Percentiles rank a stretch among this genome's conserved stretches.
phyloP scores from a whole-genome alignment of 2,797 vertebrate species.

The Malurus splendens region DNA sequence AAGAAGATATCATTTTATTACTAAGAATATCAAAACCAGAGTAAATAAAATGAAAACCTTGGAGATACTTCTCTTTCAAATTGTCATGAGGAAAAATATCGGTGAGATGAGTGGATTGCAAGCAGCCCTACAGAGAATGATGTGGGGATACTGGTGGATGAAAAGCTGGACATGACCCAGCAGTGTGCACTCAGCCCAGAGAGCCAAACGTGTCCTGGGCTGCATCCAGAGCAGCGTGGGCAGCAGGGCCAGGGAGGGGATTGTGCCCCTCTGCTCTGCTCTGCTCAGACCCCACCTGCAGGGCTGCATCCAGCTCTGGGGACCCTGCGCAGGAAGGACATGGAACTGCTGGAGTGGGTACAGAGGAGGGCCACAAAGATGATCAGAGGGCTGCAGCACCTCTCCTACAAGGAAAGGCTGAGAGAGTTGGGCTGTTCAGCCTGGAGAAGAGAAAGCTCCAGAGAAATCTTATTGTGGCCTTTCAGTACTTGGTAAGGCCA shows the following conservation, averaged over 20 bases:
- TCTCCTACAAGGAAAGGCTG: not conserved
- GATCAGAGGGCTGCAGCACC: fast-evolving
- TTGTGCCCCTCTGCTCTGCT: not conserved
- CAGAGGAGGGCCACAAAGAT: fast-evolving
- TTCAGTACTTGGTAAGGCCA: too few species aligned
- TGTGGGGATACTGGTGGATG: fast-evolving
- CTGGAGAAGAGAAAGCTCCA: not conserved
- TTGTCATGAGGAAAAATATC: not conserved
- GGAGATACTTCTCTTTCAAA: not conserved
- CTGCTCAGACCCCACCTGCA: not conserved
- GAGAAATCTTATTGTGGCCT: not conserved
- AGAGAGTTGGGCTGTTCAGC: not conserved
- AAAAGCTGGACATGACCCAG: not conserved
- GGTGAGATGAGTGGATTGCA: not conserved
- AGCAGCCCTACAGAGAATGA: not conserved
- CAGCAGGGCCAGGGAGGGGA: not conserved
- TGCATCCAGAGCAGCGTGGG: not conserved
- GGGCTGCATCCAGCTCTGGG: not conserved
- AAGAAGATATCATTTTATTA: not conserved
- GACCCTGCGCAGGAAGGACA: not conserved
- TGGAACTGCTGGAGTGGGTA: fast-evolving
- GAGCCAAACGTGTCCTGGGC: not conserved
- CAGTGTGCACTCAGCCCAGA: not conserved
- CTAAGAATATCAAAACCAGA: not conserved
- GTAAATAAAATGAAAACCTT: not conserved